Evolutionary conservation across 2,113 vertebrate genomes (phyloP), one percentile per base, ranked within the genome.

Genomic region (Willisornis vidua): DNA sequence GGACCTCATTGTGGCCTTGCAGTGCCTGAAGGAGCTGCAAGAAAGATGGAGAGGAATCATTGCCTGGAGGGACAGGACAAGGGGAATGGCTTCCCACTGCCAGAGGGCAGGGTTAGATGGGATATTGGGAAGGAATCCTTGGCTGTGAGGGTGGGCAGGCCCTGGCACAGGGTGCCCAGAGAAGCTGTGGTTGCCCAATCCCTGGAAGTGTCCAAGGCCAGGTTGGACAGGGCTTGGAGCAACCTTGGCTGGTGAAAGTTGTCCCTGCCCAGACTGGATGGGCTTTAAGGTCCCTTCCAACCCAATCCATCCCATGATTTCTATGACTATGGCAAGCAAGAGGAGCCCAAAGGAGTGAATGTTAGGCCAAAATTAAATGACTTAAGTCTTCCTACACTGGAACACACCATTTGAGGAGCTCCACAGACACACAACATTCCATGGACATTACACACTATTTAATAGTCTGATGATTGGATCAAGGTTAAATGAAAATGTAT

Each of bases 261-360:
- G 77, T 45, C 52, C 61, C 61, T 74, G 37, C 19, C 41, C 35
- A 37, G 37, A 37, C 37, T 37, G 37, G 24, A 1, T 65, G 43
- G 0, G 1, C 1, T 65, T 65, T 49, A 0, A 15, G 5, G 9
- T 19, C 2, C 12, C 23, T 67, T 1, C 22, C 61, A 74, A 2
- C 8, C 10, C 61, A 46, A 46, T 6, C 19, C 24, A 46, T 0
- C 29, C 46, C 39, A 19, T 3, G 11, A 26, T 61, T 49, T 55
- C 46, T n/a, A 29, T 54, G 33, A 10, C 39, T 19, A 1, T 1
- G 25, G 29, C 5, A 45, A 68, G 33, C 14, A 78, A 81, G 25
- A 41, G 11, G 10, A 89, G 12, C 24, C 11, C 48, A 24, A 51
- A 78, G 33, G 24, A 82, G 62, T 29, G 28, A 61, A 37, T 68